Evolutionary conservation across 35 echinoderm and acorn worm species (phyloP), one percentile per base, ranked within the genome.

Genomic region (Lytechinus pictus): DNA sequence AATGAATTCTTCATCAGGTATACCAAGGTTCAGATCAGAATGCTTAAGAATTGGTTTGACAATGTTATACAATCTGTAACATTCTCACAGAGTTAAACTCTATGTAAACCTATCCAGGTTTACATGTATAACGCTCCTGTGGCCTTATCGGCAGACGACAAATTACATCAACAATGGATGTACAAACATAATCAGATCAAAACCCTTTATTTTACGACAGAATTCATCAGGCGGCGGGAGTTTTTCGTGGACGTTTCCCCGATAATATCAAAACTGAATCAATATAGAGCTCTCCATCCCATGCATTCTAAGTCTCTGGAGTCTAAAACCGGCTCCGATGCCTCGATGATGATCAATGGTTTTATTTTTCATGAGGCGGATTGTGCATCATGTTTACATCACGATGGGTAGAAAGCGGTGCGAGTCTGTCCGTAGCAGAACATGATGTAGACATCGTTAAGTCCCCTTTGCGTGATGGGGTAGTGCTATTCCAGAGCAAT

Each of bases 341-440:
- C 19, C 66, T 19, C 14, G 61, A 79, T 24, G 61, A 10, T 24
- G 21, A 79, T 79, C 66, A 79, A 79, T n/a, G 66, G 4, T 5
- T 79, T 16, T n/a, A 79, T 79, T 5, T 79, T 16, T 79, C 19
- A 79, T 24, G 66, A 79, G 66, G 14, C 19, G 14, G 14, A 79
- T 24, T 79, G n/a, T 79, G 66, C 16, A 79, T 79, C 66, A 79
- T 79, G 66, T 79, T 79, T 79, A 79, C n/a, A 79, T 71, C 66
- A 6, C 16, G n/a, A 79, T 19, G 66, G 33, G n/a, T 79, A 7
- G 14, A 24, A 79, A 79, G 66, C 66, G 16, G 10, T 10, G 10
- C 57, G 16, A 79, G 66, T 79, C 66, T 79, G 66, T n/a, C 21
- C n/a, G 66, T 19, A 58, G 12, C 66, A 79, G 0, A 24, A 16